These are phyloP conservation scores for Chiridota heheva DNA, from an alignment of 35 echinoderm and acorn worm genomes.

Conservation along the genomic window DNA sequence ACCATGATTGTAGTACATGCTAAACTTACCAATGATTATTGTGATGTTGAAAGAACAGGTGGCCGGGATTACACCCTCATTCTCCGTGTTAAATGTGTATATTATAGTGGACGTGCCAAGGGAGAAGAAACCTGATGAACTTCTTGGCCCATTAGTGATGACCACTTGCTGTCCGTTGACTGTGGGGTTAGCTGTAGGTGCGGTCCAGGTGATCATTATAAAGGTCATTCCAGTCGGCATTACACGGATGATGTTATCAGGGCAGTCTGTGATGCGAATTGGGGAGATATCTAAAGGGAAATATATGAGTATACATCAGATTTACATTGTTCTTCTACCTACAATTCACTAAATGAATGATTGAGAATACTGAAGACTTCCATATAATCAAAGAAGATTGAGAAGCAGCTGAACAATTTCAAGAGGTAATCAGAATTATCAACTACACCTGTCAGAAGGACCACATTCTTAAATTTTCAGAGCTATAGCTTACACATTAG, in stretches of 20 bases:
- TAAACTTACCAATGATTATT: background rate
- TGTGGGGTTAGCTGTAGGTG: conserved; percentile 5
- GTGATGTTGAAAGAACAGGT: conserved; percentile 3
- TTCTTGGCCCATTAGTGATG: background rate
- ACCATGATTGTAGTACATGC: background rate
- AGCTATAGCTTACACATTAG: too few species aligned
- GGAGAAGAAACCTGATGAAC: conserved; percentile 1
- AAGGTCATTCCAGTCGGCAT: background rate
- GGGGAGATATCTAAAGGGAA: background rate
- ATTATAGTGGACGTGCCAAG: background rate
- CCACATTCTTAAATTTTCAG: too few species aligned
- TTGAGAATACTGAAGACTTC: too few species aligned
- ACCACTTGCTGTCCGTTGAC: background rate
- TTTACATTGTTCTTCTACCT: too few species aligned
- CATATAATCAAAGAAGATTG: too few species aligned
- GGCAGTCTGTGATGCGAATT: background rate
- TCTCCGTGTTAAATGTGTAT: conserved; percentile 20
- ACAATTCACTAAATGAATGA: too few species aligned
- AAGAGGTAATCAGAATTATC: too few species aligned
- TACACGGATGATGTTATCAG: background rate
- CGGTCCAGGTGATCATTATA: background rate
- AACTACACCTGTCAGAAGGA: too few species aligned
- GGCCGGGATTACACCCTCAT: background rate
- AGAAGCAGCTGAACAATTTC: too few species aligned
- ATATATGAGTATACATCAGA: too few species aligned